These are phyloP conservation scores for Panthera leo DNA, from an alignment of 2,113 vertebrate species.

Conservation along the genomic window DNA sequence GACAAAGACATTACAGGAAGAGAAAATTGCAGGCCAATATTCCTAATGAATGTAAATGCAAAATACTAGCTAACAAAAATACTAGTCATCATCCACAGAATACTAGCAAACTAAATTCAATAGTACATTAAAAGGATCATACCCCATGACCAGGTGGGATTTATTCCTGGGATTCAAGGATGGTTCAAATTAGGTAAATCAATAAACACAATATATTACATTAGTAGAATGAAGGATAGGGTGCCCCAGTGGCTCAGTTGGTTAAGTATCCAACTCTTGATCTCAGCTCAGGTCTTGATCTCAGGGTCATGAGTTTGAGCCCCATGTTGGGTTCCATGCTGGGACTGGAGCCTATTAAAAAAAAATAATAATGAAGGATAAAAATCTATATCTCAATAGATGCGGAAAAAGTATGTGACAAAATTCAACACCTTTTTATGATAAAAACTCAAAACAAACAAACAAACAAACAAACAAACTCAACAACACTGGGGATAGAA, in stretches of 20 bases:
- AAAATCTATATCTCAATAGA: background rate
- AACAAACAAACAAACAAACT: background rate
- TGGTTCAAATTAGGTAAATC: background rate
- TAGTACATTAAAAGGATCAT: background rate
- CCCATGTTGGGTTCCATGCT: no score
- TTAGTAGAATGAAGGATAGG: background rate
- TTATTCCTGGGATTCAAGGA: background rate
- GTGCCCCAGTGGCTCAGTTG: no score
- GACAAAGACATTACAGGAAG: background rate
- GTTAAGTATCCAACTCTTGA: no score
- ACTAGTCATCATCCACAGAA: background rate
- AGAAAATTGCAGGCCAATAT: background rate
- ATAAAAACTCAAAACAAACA: background rate
- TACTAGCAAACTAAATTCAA: background rate
- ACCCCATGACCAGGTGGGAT: background rate
- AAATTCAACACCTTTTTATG: background rate
- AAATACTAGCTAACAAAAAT: background rate
- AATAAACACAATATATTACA: background rate
- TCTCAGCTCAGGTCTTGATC: no score
- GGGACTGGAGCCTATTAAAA: no score
- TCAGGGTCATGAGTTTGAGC: no score
- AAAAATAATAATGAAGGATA: background rate
- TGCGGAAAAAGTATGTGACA: background rate
- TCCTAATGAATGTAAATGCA: background rate
- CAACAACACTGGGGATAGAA: background rate